These are phyloP conservation scores for Batillaria attramentaria DNA, from an alignment of 1,140 invertebrate species.

Conservation along the genomic window DNA sequence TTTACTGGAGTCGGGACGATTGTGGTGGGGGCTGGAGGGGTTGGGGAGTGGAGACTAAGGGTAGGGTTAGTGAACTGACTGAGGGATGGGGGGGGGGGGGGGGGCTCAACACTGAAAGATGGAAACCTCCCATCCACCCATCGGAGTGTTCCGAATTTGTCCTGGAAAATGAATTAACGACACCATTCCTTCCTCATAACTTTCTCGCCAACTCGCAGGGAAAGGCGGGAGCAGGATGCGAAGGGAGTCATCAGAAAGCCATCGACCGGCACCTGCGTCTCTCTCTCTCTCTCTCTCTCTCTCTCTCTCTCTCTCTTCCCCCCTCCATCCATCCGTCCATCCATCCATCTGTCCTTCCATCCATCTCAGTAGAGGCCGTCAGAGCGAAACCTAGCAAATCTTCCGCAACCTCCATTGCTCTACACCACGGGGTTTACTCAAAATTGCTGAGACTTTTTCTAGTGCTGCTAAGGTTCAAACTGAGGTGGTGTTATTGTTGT, in stretches of 20 bases:
- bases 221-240: not conserved
- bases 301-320: too few species aligned
- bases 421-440: not conserved
- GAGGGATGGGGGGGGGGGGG: too few species aligned
- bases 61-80: not conserved
- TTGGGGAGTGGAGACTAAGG: not conserved
- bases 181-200: not conserved
- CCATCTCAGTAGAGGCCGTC: too few species aligned
- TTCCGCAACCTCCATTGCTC: too few species aligned
- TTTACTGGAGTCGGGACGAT: not conserved
- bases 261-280: not conserved
- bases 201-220: not conserved
- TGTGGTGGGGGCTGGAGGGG: not conserved
- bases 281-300: constrained; percentile 15
- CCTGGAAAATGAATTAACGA: not conserved
- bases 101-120: not conserved
- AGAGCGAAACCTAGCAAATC: not conserved
- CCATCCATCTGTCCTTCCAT: too few species aligned
- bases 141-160: not conserved
- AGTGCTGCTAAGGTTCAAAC: too few species aligned
- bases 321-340: too few species aligned
- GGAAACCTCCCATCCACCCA: not conserved
- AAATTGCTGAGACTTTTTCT: too few species aligned
- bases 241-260: not conserved
- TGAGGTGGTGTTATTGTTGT: too few species aligned